phyloP scores from a whole-genome alignment of 2,888 invertebrate species.

The Amblyjoppa fuscipennis region DNA sequence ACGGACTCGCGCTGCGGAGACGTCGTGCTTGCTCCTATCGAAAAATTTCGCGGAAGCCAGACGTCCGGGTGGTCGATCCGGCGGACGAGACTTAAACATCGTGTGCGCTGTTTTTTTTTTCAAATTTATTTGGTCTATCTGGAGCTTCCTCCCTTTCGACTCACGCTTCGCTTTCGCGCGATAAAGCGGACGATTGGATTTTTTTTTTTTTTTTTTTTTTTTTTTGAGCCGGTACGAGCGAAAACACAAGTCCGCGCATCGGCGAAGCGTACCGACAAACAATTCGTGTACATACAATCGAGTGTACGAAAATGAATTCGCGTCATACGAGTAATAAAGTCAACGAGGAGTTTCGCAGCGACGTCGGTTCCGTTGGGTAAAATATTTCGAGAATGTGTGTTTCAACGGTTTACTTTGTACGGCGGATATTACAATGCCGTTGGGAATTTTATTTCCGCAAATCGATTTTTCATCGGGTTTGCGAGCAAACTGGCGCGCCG shows the following conservation, averaged over 20 bases:
- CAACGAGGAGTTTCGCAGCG: not conserved
- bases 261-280: not conserved
- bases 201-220: not conserved
- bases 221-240: not conserved
- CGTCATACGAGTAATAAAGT: not conserved
- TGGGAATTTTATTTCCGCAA: too few species aligned
- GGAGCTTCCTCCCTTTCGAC: not conserved
- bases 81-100: slow-evolving; percentile 8
- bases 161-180: not conserved
- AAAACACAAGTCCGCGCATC: too few species aligned
- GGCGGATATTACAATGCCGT: too few species aligned
- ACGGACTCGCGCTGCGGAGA: not conserved
- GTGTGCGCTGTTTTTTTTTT: not conserved
- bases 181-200: not conserved
- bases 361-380: too few species aligned
- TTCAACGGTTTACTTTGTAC: too few species aligned
- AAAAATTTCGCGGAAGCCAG: slow-evolving; percentile 19
- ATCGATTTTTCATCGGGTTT: too few species aligned
- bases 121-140: not conserved
- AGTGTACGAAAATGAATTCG: not conserved
- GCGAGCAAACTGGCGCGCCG: too few species aligned
- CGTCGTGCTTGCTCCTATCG: not conserved
- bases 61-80: slow-evolving; percentile 31
- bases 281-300: not conserved
- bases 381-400: too few species aligned